Evolutionary conservation across 2,113 vertebrate genomes (phyloP).

Genomic region (Brienomyrus longianalis): DNA sequence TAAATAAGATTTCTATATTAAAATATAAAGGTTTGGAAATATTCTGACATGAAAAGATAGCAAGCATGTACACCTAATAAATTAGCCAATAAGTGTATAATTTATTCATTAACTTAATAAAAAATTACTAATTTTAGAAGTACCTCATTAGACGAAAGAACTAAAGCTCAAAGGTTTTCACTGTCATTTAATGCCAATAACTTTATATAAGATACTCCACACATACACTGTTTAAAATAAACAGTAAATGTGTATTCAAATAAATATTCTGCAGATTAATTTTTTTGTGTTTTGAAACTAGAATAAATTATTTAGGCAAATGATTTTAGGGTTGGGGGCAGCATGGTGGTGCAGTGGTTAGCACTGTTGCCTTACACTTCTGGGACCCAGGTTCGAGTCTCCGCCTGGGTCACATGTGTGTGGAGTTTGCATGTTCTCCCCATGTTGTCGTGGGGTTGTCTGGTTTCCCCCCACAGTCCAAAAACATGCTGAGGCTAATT

Average conservation of each 20-base stretch:
- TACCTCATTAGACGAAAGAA: background rate
- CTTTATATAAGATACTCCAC: background rate
- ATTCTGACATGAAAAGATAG: background rate
- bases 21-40: background rate
- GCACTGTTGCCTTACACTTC: too few species aligned
- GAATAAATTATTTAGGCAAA: background rate
- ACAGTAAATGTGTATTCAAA: background rate
- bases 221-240: background rate
- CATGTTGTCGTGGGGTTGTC: too few species aligned
- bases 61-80: background rate
- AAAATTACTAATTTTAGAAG: background rate
- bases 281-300: background rate
- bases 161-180: background rate
- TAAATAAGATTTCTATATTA: background rate
- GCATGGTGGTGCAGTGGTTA: too few species aligned
- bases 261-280: background rate
- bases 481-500: too few species aligned
- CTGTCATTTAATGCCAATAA: background rate
- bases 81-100: background rate
- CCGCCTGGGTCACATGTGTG: too few species aligned
- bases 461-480: too few species aligned
- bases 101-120: background rate
- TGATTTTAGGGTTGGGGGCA: background rate
- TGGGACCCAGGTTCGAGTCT: too few species aligned
- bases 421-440: too few species aligned